Evolutionary conservation across 2,113 vertebrate genomes (phyloP), one percentile per base, ranked within the genome.

Genomic region (Ploceus nigricollis): DNA sequence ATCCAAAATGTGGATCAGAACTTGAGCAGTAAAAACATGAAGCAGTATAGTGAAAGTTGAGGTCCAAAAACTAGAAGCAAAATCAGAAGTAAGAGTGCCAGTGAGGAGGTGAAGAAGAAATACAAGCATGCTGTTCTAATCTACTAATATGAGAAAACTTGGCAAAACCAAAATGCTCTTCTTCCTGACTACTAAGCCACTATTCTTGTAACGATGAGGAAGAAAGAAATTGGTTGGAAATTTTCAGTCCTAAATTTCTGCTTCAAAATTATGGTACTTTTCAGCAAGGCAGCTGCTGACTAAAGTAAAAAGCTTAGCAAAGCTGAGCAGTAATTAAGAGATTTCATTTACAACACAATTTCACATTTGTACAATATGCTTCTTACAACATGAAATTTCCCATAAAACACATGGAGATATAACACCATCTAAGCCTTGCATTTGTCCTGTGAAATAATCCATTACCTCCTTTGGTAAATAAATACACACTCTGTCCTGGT

Each of bases 251-350:
- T 66, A 68, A 87, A 95, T 87, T 95, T 82, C 44, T 89, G 56
- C 64, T 87, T 82, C 82, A 89, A 72, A 94, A 91, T 40, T 61
- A 91, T 42, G 14, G 63, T 71, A 88, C 60, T 88, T 94, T 95
- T 92, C 70, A 88, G 87, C 61, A 85, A 93, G 87, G 53, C 48
- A 92, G 63, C 58, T 95, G 68, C 75, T 35, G 17, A 92, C 39
- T 42, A 69, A 71, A 57, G 48, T 51, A 25, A 53, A 75, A 77
- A 40, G 71, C 40, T 19, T 35, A 82, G 86, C 56, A 86, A 87
- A 83, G 51, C 68, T 76, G 63, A 91, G 63, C 90, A 69, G 88
- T 90, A 93, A 96, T 97, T 96, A 96, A 96, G 68, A 83, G 22
- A 86, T 78, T 86, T 93, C 79, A 92, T 93, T 93, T 94, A 93